Evolutionary conservation across 1,140 invertebrate species (phyloP).

Genomic region (Ptiloglossa arizonensis): DNA sequence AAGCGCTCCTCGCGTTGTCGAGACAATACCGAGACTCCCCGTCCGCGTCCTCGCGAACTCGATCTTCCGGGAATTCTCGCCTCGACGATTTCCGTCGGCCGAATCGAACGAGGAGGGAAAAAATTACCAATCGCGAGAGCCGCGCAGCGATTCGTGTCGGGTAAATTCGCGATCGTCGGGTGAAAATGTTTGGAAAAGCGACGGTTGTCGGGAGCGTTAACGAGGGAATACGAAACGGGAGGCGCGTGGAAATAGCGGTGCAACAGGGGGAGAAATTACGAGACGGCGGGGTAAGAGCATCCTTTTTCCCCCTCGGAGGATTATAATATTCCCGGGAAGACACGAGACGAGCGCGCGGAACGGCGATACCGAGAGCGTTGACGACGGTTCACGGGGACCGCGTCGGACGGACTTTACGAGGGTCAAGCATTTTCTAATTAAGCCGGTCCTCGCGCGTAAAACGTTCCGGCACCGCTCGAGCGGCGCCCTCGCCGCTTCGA

Average conservation of each 20-base stretch:
- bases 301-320: conserved; percentile 2
- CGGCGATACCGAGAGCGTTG: conserved; percentile 32
- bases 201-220: conserved; percentile 13
- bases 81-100: conserved; percentile 39
- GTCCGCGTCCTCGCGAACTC: conserved; percentile 33
- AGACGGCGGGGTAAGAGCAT: conserved; percentile 25
- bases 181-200: conserved; percentile 10
- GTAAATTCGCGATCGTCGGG: neutral
- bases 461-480: conserved; percentile 60
- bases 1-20: conserved; percentile 4
- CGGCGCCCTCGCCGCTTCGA: conserved; percentile 46
- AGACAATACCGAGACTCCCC: conserved; percentile 48
- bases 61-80: conserved; percentile 6
- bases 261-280: conserved; percentile 17
- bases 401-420: conserved; percentile 59
- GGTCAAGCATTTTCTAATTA: conserved; percentile 76
- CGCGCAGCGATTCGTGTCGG: no score
- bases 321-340: conserved; percentile 53
- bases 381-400: conserved; percentile 20
- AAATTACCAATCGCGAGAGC: neutral
- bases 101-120: neutral
- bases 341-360: conserved; percentile 31
- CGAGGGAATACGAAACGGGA: conserved; percentile 30
- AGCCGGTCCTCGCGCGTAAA: conserved; percentile 68
- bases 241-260: neutral